These are phyloP conservation scores for Uropetala carovei DNA, from an alignment of 2,888 invertebrate species.

Conservation along the genomic window DNA sequence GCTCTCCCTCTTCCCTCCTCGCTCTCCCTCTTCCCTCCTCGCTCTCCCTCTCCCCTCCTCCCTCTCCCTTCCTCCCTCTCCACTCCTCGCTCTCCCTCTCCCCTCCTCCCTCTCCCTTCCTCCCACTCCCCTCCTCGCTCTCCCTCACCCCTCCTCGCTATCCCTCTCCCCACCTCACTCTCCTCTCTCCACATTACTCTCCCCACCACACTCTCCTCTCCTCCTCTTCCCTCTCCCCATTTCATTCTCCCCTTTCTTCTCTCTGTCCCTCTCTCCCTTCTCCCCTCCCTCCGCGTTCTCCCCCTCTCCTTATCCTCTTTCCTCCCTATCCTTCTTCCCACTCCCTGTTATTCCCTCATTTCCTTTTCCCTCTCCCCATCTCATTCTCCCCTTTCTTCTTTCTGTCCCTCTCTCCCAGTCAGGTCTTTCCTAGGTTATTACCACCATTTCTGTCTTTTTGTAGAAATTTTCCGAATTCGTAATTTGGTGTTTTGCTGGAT, in stretches of 20 bases:
- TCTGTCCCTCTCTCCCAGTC: background rate
- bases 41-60: too few relatives aligned
- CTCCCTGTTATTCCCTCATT: background rate
- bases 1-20: background rate
- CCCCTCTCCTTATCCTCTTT: background rate
- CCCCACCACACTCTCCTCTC: background rate
- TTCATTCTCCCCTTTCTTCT: too few relatives aligned
- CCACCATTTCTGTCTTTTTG: too few relatives aligned
- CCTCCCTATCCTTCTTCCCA: background rate
- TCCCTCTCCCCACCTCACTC: too few relatives aligned
- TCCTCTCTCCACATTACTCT: too few relatives aligned
- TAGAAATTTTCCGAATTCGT: too few relatives aligned
- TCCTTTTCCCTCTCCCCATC: background rate
- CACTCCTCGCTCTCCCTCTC: too few relatives aligned
- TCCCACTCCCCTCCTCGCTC: background rate
- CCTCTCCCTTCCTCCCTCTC: background rate
- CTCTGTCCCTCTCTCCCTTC: background rate
- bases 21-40: too few relatives aligned
- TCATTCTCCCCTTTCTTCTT: too few relatives aligned
- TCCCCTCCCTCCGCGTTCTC: background rate
- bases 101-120: background rate
- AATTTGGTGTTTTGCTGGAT: too few relatives aligned
- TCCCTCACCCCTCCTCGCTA: too few relatives aligned
- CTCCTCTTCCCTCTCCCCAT: background rate
- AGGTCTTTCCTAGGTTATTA: background rate